Percentiles rank a stretch among this genome's conserved stretches.
Evolutionary conservation across 1,140 invertebrate genomes (phyloP).

Genomic region (Ceratoteleas bidentatus): DNA sequence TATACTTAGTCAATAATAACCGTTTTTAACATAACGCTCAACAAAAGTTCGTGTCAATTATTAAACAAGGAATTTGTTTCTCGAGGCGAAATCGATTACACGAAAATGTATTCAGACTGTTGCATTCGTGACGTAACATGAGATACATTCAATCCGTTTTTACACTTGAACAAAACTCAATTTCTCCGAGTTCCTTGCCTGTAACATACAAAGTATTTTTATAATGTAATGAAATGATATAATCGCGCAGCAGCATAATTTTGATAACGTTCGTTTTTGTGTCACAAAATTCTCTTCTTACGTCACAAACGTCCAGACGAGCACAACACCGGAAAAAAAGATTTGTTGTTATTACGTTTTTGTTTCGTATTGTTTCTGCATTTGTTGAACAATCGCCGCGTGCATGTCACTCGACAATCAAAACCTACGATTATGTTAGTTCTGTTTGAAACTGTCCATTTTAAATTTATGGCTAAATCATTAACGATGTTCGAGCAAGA

Average conservation of each 20-base stretch:
- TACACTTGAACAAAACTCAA: constrained; percentile 2
- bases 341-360: constrained; percentile 71
- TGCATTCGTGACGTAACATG: constrained; percentile 51
- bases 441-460: constrained; percentile 1
- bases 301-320: constrained; percentile 28
- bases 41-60: no score
- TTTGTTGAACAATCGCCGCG: constrained; percentile 71
- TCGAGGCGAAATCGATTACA: constrained; percentile 33
- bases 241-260: no score
- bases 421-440: constrained; percentile 4
- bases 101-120: constrained; percentile 44
- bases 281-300: constrained; percentile 32
- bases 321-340: constrained; percentile 41
- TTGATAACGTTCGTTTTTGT: neutral
- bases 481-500: neutral
- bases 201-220: constrained; percentile 47
- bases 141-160: constrained; percentile 6
- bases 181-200: constrained; percentile 13
- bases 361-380: constrained; percentile 73
- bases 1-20: no score
- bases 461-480: constrained; percentile 5
- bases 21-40: no score
- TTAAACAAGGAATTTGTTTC: no score
- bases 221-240: neutral
- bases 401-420: constrained; percentile 55